Conservation (phyloP, 2,113 vertebrate species). For the Ceuthmochares aereus region DNA sequence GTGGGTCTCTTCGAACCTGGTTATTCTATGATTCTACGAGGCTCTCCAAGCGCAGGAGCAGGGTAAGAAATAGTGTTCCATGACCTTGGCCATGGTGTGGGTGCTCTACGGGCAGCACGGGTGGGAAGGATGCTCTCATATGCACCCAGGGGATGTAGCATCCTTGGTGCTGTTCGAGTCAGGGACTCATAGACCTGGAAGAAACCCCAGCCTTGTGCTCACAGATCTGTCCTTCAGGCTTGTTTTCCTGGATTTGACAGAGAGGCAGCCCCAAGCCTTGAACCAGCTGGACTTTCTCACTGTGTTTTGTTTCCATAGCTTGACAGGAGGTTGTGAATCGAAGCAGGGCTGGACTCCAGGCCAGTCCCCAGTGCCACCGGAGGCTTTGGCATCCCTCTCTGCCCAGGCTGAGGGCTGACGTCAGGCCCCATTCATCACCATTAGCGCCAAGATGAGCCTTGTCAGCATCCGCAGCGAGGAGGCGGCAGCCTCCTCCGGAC, state of each 20-base stretch:
- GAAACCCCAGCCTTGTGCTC: background rate
- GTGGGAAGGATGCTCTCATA: accelerated
- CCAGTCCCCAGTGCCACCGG: background rate
- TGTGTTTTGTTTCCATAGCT: accelerated
- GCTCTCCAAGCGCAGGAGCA: background rate
- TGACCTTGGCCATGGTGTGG: accelerated
- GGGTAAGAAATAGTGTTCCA: no score
- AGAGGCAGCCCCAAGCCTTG: background rate
- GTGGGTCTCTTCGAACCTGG: no score
- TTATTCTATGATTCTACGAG: no score
- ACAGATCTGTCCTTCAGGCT: background rate
- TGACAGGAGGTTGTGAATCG: background rate
- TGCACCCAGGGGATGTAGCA: background rate
- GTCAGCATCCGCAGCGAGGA: background rate
- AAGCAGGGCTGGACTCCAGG: background rate
- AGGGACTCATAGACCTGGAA: background rate
- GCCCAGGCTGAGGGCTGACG: background rate
- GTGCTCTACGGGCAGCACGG: background rate
- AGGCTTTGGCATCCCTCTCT: background rate
- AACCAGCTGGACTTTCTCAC: accelerated
- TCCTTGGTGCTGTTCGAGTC: background rate
- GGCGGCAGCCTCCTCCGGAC: background rate
- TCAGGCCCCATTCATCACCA: slow-evolving; percentile 6
- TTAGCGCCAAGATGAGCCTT: background rate
- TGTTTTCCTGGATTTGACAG: background rate